Percentiles rank a stretch among this genome's conserved stretches.
These are phyloP conservation scores for Dryobota labecula DNA, from an alignment of 2,888 invertebrate genomes.

Conservation along the genomic window DNA sequence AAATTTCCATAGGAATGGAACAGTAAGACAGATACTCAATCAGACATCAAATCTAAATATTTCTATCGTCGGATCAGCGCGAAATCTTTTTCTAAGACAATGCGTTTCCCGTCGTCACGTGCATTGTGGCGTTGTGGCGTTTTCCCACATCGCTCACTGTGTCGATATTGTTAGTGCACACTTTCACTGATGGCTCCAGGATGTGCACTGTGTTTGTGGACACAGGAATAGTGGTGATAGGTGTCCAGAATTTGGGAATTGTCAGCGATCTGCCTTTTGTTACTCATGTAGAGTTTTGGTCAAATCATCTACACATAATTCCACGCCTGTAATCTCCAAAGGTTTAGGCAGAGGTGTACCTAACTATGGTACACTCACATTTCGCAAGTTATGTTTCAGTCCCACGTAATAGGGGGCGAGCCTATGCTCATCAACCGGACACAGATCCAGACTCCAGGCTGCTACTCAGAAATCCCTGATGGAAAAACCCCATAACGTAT, in stretches of 20 bases:
- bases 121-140: slow-evolving; percentile 33
- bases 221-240: not conserved
- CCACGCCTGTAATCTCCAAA: too few relatives aligned
- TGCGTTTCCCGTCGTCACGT: slow-evolving; percentile 55
- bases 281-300: not conserved
- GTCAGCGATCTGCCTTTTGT: not conserved
- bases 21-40: slow-evolving; percentile 33
- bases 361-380: not conserved
- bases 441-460: not conserved
- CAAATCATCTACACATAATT: not conserved
- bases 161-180: slow-evolving; percentile 65
- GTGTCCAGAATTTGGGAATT: not conserved
- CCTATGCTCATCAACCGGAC: not conserved
- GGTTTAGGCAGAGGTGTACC: not conserved
- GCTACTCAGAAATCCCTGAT: not conserved
- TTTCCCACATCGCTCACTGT: slow-evolving; percentile 54
- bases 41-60: slow-evolving; percentile 48
- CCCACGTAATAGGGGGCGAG: not conserved
- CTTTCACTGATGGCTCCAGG: slow-evolving; percentile 75
- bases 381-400: not conserved
- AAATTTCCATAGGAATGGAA: slow-evolving; percentile 30
- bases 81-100: slow-evolving; percentile 61
- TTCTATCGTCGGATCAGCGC: slow-evolving; percentile 24
- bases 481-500: not conserved
- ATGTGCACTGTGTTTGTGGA: slow-evolving; percentile 24